phyloP scores from a whole-genome alignment of 2,797 vertebrate species.

The Leuciscus waleckii region DNA sequence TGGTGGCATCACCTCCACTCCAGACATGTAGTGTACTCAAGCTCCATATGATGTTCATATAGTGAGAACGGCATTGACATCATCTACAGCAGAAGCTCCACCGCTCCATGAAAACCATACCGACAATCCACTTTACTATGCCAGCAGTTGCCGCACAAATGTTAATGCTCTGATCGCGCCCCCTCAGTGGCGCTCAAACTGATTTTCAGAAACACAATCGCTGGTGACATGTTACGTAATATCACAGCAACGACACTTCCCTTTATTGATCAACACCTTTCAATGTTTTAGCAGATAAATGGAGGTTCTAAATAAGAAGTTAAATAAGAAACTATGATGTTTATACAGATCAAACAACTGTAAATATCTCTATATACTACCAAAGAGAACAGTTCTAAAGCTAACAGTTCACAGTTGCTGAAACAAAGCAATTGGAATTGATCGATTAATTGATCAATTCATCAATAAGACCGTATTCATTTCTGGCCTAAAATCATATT shows the following conservation, averaged over 20 bases:
- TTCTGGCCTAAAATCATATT: background rate
- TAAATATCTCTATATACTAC: background rate
- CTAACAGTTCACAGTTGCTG: background rate
- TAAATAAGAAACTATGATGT: background rate
- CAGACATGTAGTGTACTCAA: slow-evolving; percentile 39
- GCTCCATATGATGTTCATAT: slow-evolving; percentile 31
- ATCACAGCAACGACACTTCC: background rate
- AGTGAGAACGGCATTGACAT: slow-evolving; percentile 22
- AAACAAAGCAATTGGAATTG: background rate
- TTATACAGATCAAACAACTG: background rate
- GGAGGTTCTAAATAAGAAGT: background rate
- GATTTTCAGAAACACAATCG: background rate
- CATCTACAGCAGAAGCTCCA: slow-evolving; percentile 31
- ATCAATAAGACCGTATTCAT: background rate
- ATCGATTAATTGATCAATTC: background rate
- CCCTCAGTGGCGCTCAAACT: background rate
- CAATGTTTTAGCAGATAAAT: background rate
- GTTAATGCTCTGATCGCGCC: slow-evolving; percentile 22
- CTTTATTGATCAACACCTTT: slow-evolving; percentile 14
- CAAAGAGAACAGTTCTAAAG: background rate
- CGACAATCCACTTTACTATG: slow-evolving; percentile 38
- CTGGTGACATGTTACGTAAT: background rate
- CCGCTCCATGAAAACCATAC: background rate
- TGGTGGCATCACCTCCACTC: slow-evolving; percentile 52
- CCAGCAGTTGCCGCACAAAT: background rate